These are phyloP conservation scores for Arenaria interpres DNA, from an alignment of 2,113 vertebrate genomes.

Conservation along the genomic window DNA sequence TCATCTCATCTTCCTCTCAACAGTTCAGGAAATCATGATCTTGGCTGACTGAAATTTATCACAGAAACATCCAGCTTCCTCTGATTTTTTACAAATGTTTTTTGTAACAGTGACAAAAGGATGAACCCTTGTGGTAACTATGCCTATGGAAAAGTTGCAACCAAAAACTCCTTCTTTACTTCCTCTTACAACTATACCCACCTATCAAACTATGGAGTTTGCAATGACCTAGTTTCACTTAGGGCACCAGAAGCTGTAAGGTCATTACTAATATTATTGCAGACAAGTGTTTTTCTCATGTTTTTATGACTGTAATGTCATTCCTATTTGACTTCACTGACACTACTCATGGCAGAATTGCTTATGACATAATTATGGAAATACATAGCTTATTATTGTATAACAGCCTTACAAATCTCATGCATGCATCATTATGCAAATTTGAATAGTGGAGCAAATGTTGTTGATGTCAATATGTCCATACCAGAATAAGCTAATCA, in stretches of 20 bases:
- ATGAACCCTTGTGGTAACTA: neutral
- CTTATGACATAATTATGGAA: conserved; percentile 69
- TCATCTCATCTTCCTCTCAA: neutral
- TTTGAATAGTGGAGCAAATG: neutral
- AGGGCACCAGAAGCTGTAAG: neutral
- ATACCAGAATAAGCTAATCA: conserved; percentile 22
- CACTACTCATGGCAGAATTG: conserved; percentile 39
- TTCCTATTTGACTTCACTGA: conserved; percentile 54
- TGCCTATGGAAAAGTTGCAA: neutral
- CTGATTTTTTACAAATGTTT: neutral
- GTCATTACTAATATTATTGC: neutral
- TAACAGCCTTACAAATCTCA: conserved; percentile 47
- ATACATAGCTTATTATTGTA: conserved; percentile 43
- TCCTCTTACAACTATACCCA: neutral
- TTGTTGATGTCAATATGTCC: conserved; percentile 25
- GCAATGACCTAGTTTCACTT: neutral
- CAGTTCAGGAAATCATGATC: neutral
- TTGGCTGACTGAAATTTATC: neutral
- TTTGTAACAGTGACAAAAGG: neutral
- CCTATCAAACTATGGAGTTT: neutral
- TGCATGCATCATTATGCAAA: conserved; percentile 48
- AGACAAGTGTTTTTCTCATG: conserved; percentile 26
- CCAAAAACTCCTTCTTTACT: neutral
- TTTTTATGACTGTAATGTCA: conserved; percentile 22
- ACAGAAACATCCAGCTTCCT: neutral